Conservation (phyloP, 1,140 invertebrate species). For the Brachionus paranguensis region DNA sequence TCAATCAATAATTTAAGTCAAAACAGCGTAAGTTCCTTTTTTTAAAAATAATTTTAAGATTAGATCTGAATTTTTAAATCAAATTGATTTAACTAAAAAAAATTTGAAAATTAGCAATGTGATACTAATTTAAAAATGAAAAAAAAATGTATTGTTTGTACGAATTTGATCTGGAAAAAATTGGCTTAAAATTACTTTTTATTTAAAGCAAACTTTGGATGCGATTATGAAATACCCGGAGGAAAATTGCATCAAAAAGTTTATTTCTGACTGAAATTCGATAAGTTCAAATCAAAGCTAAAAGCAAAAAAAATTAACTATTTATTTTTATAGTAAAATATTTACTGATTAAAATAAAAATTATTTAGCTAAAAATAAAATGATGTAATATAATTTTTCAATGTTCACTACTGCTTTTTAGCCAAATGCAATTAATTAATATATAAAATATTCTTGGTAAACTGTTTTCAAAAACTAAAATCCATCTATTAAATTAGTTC, state of each 20-base stretch:
- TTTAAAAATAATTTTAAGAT: no score
- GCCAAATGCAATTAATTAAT: background rate
- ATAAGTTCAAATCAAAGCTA: background rate
- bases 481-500: background rate
- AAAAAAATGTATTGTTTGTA: no score
- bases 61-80: no score
- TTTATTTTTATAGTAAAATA: background rate
- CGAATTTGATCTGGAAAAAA: no score
- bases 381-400: background rate
- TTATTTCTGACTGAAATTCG: background rate
- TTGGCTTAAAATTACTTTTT: background rate
- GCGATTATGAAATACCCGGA: background rate
- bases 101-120: no score
- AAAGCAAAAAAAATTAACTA: background rate
- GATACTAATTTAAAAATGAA: no score
- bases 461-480: background rate
- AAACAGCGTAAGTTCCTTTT: no score
- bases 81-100: no score
- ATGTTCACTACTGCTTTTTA: background rate
- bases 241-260: background rate
- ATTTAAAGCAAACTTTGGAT: background rate
- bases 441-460: background rate
- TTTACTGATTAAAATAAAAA: background rate
- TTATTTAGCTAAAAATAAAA: background rate
- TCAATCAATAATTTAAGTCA: no score